Percentiles rank a stretch among this genome's conserved stretches.
phyloP scores from a whole-genome alignment of 2,888 invertebrate genomes.

The Eupithecia exiguata region DNA sequence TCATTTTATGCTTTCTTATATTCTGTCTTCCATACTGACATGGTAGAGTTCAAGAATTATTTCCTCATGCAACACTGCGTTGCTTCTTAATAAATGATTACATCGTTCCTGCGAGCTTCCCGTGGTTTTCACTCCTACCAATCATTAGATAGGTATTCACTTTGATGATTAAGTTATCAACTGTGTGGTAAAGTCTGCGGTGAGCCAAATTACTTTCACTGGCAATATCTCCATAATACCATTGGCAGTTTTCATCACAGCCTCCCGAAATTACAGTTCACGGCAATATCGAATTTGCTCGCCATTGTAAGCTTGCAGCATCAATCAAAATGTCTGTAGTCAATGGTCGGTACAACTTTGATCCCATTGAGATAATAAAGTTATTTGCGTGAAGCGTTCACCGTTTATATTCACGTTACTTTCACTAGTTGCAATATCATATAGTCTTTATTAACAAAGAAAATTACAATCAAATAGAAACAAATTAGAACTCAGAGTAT shows the following conservation, averaged over 20 bases:
- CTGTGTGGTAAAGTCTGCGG: constrained; percentile 60
- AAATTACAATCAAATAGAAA: too few relatives aligned
- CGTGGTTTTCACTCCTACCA: constrained; percentile 54
- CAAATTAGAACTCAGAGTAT: too few relatives aligned
- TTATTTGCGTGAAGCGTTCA: constrained; percentile 40
- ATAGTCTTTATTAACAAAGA: too few relatives aligned
- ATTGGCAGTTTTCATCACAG: constrained; percentile 51
- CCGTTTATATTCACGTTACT: constrained; percentile 45
- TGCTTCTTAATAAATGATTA: background rate
- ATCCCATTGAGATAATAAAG: constrained; percentile 42
- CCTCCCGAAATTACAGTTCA: constrained; percentile 49
- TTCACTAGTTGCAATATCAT: constrained; percentile 19
- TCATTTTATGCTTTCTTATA: background rate
- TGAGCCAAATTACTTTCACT: constrained; percentile 72
- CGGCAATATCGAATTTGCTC: constrained; percentile 37
- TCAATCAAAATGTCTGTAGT: constrained; percentile 41
- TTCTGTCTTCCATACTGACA: background rate
- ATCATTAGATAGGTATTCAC: constrained; percentile 38
- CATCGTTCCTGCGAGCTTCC: constrained; percentile 29
- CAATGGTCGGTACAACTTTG: constrained; percentile 38
- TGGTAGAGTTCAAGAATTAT: background rate
- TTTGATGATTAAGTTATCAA: constrained; percentile 50
- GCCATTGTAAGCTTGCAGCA: constrained; percentile 37
- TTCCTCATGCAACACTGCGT: background rate
- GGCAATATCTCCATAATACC: constrained; percentile 51